Percentiles rank a stretch among this genome's conserved stretches.
Conservation (phyloP, 2,797 vertebrate genomes). For the Centropyge bicolor region DNA sequence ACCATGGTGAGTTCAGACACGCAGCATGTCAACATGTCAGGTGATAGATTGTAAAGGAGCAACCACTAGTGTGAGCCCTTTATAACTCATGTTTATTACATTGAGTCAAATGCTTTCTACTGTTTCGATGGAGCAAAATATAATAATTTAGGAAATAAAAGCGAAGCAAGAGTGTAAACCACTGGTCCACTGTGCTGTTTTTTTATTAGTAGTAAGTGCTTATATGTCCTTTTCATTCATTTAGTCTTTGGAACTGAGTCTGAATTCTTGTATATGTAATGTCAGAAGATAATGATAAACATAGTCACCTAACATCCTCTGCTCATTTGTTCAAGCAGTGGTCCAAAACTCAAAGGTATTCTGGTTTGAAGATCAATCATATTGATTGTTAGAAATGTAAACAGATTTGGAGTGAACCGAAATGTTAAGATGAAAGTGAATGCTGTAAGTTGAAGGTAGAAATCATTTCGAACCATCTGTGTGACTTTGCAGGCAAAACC, state of each 20-base stretch:
- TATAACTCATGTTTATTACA: neutral
- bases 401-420: neutral
- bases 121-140: neutral
- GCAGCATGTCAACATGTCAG: neutral
- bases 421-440: neutral
- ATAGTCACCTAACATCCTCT: too few species aligned
- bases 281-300: too few species aligned
- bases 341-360: neutral
- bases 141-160: neutral
- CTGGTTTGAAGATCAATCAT: neutral
- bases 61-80: neutral
- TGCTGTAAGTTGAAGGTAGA: neutral
- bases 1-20: slow-evolving; percentile 88
- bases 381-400: neutral
- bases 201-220: too few species aligned
- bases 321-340: neutral
- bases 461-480: neutral
- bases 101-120: neutral
- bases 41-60: neutral
- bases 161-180: neutral
- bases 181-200: neutral
- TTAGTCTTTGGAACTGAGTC: too few species aligned
- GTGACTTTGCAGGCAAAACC: slow-evolving; percentile 90
- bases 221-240: too few species aligned
- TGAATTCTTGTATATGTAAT: too few species aligned